A percentile compares a stretch with the other conserved stretches of the same genome.
phyloP scores from a whole-genome alignment of 1,140 invertebrate genomes.

The Aphelenchoides besseyi region DNA sequence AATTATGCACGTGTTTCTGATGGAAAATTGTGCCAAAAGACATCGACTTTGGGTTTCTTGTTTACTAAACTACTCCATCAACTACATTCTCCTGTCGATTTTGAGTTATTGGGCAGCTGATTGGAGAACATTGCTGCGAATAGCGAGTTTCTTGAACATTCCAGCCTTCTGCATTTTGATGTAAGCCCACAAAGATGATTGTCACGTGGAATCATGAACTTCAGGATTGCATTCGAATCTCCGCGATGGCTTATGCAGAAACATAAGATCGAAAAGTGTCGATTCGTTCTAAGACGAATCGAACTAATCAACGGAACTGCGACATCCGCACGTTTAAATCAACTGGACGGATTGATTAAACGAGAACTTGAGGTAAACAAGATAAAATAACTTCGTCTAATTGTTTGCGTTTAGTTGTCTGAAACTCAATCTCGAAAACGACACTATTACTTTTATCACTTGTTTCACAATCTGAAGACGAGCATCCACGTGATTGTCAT shows the following conservation, averaged over 20 bases:
- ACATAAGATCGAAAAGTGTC: constrained; percentile 35
- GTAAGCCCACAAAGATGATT: no score
- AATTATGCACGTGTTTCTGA: constrained; percentile 41
- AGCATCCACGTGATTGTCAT: constrained; percentile 33
- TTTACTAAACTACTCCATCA: constrained; percentile 50
- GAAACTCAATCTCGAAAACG: constrained; percentile 29
- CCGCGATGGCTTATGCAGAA: constrained; percentile 55
- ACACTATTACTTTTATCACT: constrained; percentile 43
- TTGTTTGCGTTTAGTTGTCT: constrained; percentile 23
- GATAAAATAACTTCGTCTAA: constrained; percentile 1
- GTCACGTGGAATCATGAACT: no score
- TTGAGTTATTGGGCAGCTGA: constrained; percentile 42
- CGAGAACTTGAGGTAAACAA: constrained; percentile 37
- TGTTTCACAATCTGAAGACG: constrained; percentile 44
- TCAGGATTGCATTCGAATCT: constrained; percentile 46
- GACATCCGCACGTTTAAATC: constrained; percentile 29
- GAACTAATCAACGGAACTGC: constrained; percentile 47
- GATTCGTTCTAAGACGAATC: constrained; percentile 31
- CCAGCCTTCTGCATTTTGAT: constrained; percentile 45
- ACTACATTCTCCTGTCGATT: constrained; percentile 50
- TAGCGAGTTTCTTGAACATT: constrained; percentile 39
- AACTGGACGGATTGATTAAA: constrained; percentile 40
- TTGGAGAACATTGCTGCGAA: constrained; percentile 37
- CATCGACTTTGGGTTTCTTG: constrained; percentile 40
- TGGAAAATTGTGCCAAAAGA: constrained; percentile 52